These are phyloP conservation scores for Actinemys pallida DNA, from an alignment of 2,113 vertebrate genomes.

Conservation along the genomic window DNA sequence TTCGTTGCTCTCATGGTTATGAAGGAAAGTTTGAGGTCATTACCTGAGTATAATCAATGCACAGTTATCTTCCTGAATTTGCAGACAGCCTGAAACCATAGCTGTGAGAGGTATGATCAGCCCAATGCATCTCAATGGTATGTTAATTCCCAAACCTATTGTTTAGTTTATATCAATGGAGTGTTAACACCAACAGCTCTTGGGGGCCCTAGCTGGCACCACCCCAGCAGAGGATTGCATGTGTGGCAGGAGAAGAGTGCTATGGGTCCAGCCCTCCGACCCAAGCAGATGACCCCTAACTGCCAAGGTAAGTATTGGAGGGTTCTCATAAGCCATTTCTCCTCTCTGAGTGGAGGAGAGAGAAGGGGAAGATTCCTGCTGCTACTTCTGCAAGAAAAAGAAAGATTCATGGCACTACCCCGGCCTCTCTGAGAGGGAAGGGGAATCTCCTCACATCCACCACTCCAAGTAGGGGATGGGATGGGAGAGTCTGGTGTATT, in stretches of 20 bases:
- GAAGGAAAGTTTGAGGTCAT: not conserved
- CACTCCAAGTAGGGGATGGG: too few species aligned
- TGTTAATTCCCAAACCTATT: not conserved
- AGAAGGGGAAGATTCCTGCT: too few species aligned
- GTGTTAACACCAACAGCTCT: not conserved
- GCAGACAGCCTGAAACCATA: accelerated
- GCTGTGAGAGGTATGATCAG: not conserved
- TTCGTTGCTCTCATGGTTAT: not conserved
- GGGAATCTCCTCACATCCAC: not conserved
- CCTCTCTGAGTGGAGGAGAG: not conserved
- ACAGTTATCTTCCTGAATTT: not conserved
- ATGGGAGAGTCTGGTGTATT: not conserved
- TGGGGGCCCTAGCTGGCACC: not conserved
- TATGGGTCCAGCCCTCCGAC: not conserved
- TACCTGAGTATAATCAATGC: accelerated
- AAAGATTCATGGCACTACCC: too few species aligned
- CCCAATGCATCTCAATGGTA: not conserved
- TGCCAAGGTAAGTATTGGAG: too few species aligned
- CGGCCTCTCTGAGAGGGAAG: too few species aligned
- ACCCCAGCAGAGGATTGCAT: not conserved
- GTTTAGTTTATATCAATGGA: accelerated
- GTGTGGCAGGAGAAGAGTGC: not conserved
- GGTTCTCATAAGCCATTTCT: not conserved
- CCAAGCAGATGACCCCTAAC: too few species aligned
- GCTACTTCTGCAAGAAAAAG: too few species aligned